Base-by-base conservation (phyloP, 2,888 invertebrate genomes). In the Eupithecia subumbrata region DNA sequence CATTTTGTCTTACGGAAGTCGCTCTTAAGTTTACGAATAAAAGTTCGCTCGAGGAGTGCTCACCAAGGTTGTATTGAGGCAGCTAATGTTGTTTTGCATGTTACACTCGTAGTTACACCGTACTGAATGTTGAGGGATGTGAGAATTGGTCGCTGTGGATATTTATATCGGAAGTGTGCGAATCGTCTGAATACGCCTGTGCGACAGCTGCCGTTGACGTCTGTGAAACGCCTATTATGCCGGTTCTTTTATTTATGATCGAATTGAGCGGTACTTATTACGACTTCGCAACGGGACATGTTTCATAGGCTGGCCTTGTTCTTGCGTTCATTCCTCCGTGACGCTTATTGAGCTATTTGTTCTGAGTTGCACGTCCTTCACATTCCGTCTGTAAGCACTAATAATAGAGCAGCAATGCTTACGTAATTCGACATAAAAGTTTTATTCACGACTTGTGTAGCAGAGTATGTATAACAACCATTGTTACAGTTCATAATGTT, bases 261-360 rank as follows among this genome's bases (percentile, higher is more conserved):
- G 85, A 90, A 89, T 92, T 91, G 90, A 92, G 88, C 89, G 88
- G 86, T 88, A 89, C 91, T 92, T 92, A 93, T 92, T 93, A 90
- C 91, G 86, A 86, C 86, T 90, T 87, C 82, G 88, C 87, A 84
- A 84, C 84, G 86, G 84, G 87, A 90, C 88, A 89, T 90, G 90
- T 89, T 91, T 91, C 89, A 92, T 90, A 90, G 90, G 88, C 88
- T 83, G 84, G 85, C 85, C 88, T 87, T 89, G 87, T 88, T 86
- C 84, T 84, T 82, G 83, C 86, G 84, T 87, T 86, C 86, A 85
- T 84, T 84, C 84, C 84, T 86, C 80, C 85, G 86, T 87, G 85
- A 85, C 86, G 86, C 87, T 88, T 91, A 91, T 92, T 91, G 90
- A 89, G 87, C 84, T 86, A 87, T 91, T 89, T 85, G 82, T 82